These are phyloP conservation scores for Morinoia aosen DNA, from an alignment of 2,888 invertebrate species.

Conservation along the genomic window DNA sequence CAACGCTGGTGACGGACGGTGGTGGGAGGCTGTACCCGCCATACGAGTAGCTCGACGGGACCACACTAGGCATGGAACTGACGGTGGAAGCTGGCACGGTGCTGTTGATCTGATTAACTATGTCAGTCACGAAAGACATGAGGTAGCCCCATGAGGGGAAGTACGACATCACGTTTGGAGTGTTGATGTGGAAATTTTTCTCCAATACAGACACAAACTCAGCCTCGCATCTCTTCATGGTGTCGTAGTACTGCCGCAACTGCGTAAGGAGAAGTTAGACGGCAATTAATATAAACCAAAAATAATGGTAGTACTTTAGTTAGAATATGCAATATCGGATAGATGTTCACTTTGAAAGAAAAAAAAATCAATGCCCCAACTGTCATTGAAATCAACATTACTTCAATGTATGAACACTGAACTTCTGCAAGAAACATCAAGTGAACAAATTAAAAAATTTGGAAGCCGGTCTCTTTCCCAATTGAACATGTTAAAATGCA, in stretches of 20 bases:
- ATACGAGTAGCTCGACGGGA: neutral
- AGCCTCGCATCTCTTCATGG: slow-evolving; percentile 51
- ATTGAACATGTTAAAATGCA: neutral
- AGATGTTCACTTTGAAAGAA: neutral
- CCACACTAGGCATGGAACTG: neutral
- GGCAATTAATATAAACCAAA: neutral
- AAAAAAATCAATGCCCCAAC: neutral
- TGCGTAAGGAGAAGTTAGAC: neutral
- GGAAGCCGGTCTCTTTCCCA: neutral
- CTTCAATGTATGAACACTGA: neutral
- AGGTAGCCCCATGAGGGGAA: slow-evolving; percentile 50
- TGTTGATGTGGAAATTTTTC: slow-evolving; percentile 40
- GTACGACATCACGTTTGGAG: slow-evolving; percentile 45
- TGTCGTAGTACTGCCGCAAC: slow-evolving; percentile 40
- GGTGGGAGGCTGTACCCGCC: slow-evolving; percentile 24
- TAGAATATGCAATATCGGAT: neutral
- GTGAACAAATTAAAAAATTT: neutral
- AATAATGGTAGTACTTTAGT: neutral
- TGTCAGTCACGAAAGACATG: slow-evolving; percentile 31
- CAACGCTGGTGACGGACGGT: neutral
- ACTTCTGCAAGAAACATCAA: neutral
- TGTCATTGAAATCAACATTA: neutral
- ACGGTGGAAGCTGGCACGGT: slow-evolving; percentile 1
- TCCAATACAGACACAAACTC: slow-evolving; percentile 10
- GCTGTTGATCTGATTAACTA: slow-evolving; percentile 40